A percentile compares a stretch with the other conserved stretches of the same genome.
Evolutionary conservation across 2,797 vertebrate genomes (phyloP).

Genomic region (Peromyscus nudipes): DNA sequence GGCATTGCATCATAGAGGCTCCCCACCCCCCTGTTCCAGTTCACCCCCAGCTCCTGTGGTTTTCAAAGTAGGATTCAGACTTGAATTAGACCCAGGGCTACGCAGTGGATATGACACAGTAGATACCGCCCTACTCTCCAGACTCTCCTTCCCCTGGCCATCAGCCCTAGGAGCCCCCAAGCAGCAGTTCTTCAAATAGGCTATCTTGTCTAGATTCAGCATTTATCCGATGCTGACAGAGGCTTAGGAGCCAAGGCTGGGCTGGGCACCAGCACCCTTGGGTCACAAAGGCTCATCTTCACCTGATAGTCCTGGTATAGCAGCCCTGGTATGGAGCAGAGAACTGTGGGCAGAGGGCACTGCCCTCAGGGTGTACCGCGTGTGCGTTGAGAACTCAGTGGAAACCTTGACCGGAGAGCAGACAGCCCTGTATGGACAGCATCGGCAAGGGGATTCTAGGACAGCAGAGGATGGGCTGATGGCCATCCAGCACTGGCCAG

Average conservation of each 20-base stretch:
- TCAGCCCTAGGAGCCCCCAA: neutral
- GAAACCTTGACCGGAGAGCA: constrained; percentile 3
- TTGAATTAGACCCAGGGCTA: neutral
- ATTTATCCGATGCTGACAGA: neutral
- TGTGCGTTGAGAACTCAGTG: neutral
- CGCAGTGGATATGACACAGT: neutral
- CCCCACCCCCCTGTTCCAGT: too few relatives aligned
- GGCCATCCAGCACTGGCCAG: neutral
- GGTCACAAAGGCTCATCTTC: neutral
- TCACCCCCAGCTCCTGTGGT: neutral
- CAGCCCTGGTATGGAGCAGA: neutral
- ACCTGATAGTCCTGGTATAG: neutral
- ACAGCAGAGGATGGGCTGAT: neutral
- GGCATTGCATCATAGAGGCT: neutral
- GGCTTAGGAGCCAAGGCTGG: neutral
- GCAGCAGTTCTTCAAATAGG: neutral
- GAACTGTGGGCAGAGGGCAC: neutral
- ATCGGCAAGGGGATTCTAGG: neutral
- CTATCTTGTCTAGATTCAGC: neutral
- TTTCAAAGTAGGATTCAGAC: constrained; percentile 30
- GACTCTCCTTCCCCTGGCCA: neutral
- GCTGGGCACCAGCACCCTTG: neutral
- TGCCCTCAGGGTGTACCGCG: neutral
- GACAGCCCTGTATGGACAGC: neutral
- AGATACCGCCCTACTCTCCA: neutral